These are phyloP conservation scores for Aplysia californica DNA, from an alignment of 1,140 invertebrate species.

Conservation along the genomic window DNA sequence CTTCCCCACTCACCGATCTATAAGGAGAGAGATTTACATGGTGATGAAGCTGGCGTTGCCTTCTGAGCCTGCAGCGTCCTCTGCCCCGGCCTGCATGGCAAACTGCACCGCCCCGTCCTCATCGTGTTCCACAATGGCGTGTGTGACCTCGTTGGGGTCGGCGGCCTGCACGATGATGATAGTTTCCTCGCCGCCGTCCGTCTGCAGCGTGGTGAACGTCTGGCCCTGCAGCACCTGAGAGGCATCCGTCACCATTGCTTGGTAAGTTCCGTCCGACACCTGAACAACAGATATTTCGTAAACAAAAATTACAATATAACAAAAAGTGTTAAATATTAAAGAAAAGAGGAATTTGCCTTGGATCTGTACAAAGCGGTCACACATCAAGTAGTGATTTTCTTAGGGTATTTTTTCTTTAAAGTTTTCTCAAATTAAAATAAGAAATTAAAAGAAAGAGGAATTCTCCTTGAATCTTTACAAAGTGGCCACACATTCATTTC, in stretches of 20 bases:
- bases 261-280: conserved; percentile 55
- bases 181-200: conserved; percentile 60
- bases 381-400: not conserved
- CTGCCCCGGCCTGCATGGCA: conserved; percentile 49
- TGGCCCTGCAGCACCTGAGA: conserved; percentile 48
- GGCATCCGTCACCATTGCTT: conserved; percentile 52
- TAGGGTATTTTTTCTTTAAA: not conserved
- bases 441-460: not conserved
- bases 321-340: no score
- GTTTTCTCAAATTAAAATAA: not conserved
- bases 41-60: conserved; percentile 28
- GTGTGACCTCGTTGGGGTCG: conserved; percentile 55
- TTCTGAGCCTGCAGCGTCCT: conserved; percentile 17
- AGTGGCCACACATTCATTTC: no score
- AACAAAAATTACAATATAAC: conserved; percentile 17
- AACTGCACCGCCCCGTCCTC: conserved; percentile 55
- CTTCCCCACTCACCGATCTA: no score
- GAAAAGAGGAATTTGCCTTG: no score
- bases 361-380: no score
- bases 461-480: no score
- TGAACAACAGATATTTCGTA: conserved; percentile 1
- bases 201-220: conserved; percentile 58
- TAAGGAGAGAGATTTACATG: no score
- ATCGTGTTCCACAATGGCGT: conserved; percentile 59
- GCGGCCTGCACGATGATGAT: conserved; percentile 65